Percentiles rank a stretch among this genome's conserved stretches.
Evolutionary conservation across 2,113 vertebrate species (phyloP).

Genomic region (Micronisus gabar): DNA sequence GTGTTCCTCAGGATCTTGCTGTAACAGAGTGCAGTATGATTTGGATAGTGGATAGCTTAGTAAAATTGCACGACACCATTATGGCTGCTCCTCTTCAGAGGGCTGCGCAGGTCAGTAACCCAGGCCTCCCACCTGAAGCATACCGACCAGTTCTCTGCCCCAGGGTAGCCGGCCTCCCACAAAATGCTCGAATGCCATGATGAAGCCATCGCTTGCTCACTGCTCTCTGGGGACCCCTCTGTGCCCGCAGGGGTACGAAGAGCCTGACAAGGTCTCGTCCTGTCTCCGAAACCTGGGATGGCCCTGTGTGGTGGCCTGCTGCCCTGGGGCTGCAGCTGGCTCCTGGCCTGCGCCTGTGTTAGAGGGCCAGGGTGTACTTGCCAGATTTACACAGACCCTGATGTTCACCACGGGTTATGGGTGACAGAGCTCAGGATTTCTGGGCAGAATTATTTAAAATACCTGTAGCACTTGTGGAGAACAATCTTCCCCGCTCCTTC

Average conservation of each 20-base stretch:
- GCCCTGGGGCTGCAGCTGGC: background rate
- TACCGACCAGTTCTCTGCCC: background rate
- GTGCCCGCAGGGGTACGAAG: rapidly evolving
- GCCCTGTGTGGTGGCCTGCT: background rate
- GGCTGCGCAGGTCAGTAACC: rapidly evolving
- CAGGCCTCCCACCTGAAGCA: rapidly evolving
- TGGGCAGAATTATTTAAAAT: background rate
- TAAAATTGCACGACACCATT: rapidly evolving
- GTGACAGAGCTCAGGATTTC: background rate
- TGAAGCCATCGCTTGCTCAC: rapidly evolving
- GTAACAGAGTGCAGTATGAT: rapidly evolving
- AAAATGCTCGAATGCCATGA: rapidly evolving
- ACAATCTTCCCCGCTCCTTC: background rate
- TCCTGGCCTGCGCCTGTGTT: rapidly evolving
- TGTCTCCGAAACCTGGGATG: rapidly evolving
- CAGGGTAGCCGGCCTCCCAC: rapidly evolving
- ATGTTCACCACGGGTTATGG: rapidly evolving
- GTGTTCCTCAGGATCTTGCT: background rate
- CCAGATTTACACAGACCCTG: too few species aligned
- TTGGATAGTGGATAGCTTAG: background rate
- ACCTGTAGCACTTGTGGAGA: background rate
- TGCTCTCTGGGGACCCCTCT: background rate
- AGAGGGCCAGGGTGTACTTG: rapidly evolving
- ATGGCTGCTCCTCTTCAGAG: background rate
- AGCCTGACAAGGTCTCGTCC: background rate